Base-by-base conservation (phyloP, 1,140 invertebrate genomes). In the Atopsyche davidsoni region DNA sequence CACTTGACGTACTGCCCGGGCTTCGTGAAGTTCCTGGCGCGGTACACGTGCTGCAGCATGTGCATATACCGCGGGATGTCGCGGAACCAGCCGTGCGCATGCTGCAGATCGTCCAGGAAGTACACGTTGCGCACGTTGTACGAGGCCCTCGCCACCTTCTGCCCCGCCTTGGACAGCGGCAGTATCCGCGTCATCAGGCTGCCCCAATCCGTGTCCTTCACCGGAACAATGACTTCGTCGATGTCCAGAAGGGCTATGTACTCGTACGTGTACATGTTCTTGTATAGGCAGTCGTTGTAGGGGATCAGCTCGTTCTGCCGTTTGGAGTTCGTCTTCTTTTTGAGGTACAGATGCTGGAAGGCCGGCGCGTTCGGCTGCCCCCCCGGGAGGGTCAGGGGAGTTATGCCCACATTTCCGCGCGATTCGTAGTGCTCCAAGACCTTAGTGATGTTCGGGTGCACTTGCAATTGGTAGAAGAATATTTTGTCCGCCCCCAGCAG, bases 261-360 rank as follows among this genome's bases (percentile, higher is more conserved):
- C 42, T 91, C 82, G 65, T 95, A 96, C 31, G 82, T 76, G 64
- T 94, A 93, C 69, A 94, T 79, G 64, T 95, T 89, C 59, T 92
- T 86, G 70, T 97, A 96, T 3, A 97, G 75, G 62, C 94, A 97
- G 64, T 97, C 94, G 68, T 97, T 97, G 75, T 96, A 96, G 1
- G 94, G 92, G 58, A 97, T 94, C 25, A 97, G 75, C 67, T 97
- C 93, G 67, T 96, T 94, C 62, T 96, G 90, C 9, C 93, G 73
- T 65, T 96, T 96, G 67, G 93, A 83, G 61, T 88, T 94, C 1
- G 87, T 85, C 65, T 90, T 91, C 64, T 90, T 90, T 35, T 87
- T 87, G 3, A 95, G 73, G 60, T 92, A 95, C 66, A 91, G 77
- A 66, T 94, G 90, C 61, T 92, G 85, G 42, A 94, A 84, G 0